Conservation (phyloP, 2,797 vertebrate species). For the Pelobates cultripes region DNA sequence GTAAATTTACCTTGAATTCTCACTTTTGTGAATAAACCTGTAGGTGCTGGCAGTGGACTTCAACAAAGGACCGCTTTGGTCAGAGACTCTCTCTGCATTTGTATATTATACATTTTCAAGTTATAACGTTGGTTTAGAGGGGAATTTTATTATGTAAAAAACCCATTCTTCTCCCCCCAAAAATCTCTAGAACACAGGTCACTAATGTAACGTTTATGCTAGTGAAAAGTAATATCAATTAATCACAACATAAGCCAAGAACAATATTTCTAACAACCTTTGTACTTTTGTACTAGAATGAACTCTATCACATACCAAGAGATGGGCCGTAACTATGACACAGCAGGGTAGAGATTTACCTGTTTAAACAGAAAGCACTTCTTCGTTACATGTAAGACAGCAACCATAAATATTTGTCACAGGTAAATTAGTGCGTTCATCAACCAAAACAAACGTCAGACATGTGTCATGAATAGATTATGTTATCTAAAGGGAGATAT, state of each 20-base stretch:
- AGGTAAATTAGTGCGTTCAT: background rate
- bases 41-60: no score
- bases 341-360: conserved; percentile 5
- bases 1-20: no score
- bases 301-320: background rate
- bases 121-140: no score
- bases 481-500: background rate
- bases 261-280: background rate
- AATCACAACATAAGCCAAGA: background rate
- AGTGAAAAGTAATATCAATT: background rate
- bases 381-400: background rate
- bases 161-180: no score
- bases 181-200: no score
- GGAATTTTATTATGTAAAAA: no score
- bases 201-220: background rate
- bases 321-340: conserved; percentile 11
- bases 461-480: background rate
- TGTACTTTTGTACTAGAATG: background rate
- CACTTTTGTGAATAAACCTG: no score
- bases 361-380: conserved; percentile 8
- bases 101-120: no score
- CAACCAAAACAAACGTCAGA: background rate
- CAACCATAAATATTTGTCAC: conserved; percentile 2
- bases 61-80: no score
- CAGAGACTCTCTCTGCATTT: no score